phyloP scores from a whole-genome alignment of 2,113 vertebrate genomes.

The Thalassarche chlororhynchos region DNA sequence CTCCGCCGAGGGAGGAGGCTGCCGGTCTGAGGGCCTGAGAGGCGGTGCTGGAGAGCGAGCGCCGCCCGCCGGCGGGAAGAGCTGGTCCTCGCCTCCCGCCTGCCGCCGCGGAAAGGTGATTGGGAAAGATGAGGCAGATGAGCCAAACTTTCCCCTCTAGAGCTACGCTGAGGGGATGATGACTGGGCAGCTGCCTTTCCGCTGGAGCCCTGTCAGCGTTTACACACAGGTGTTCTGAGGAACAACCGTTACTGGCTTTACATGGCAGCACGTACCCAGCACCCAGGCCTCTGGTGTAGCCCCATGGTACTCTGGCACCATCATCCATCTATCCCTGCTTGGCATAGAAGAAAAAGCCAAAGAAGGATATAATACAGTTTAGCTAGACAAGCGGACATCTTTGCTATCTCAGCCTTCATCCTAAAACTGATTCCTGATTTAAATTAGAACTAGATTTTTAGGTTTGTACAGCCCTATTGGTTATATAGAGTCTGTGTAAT shows the following conservation, averaged over 20 bases:
- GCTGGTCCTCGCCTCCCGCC: neutral
- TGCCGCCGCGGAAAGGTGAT: neutral
- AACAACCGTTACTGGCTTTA: neutral
- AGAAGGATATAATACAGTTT: neutral
- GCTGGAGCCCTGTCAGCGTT: neutral
- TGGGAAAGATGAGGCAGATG: neutral
- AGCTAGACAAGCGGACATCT: neutral
- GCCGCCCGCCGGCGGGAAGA: neutral
- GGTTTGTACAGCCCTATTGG: neutral
- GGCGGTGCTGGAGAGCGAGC: neutral
- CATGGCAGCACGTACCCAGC: neutral
- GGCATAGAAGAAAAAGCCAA: neutral
- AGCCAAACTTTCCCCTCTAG: fast-evolving
- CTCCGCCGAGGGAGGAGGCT: neutral
- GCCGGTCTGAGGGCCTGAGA: neutral
- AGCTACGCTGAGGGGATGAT: fast-evolving
- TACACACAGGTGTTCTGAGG: neutral
- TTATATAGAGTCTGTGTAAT: neutral
- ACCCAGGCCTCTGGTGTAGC: no score
- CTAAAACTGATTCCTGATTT: neutral
- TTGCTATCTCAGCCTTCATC: neutral
- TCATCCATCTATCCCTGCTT: neutral
- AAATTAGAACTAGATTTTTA: neutral
- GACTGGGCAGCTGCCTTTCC: no score
- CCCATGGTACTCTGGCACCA: neutral